These are phyloP conservation scores for Halichondria panicea DNA, from an alignment of 37 sponge, comb jelly and placozoan genomes.

Conservation along the genomic window DNA sequence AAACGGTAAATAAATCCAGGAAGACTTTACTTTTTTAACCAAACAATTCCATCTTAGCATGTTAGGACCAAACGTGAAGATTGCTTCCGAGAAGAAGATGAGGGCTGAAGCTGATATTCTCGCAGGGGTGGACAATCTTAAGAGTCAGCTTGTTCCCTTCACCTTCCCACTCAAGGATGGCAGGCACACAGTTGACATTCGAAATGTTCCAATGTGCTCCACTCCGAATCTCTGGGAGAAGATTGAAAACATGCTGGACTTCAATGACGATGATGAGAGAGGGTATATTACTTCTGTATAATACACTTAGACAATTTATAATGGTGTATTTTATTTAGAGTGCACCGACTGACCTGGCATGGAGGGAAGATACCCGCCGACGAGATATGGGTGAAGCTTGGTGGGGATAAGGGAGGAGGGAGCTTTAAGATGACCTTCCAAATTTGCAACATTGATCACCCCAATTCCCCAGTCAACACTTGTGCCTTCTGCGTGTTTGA, in stretches of 20 bases:
- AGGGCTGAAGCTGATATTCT: neutral
- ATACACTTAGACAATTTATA: neutral
- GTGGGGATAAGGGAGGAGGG: constrained; percentile 53
- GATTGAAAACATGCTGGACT: neutral
- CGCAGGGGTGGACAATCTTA: neutral
- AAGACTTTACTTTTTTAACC: too few relatives aligned
- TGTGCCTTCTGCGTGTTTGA: constrained; percentile 35
- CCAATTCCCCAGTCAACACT: constrained; percentile 37
- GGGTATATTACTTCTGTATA: neutral
- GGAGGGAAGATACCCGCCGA: constrained; percentile 31
- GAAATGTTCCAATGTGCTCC: constrained; percentile 27
- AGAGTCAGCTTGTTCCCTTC: constrained; percentile 13
- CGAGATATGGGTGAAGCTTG: constrained; percentile 55
- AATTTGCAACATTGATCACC: constrained; percentile 11
- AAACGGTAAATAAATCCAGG: too few relatives aligned
- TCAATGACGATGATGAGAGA: neutral
- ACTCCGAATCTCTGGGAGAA: constrained; percentile 7
- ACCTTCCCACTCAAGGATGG: constrained; percentile 9
- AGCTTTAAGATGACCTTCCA: constrained; percentile 53
- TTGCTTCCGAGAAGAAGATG: constrained; percentile 13
- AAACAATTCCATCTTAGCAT: too few relatives aligned
- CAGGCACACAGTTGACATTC: constrained; percentile 10
- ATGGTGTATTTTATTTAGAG: neutral
- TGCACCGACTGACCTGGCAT: constrained; percentile 20
- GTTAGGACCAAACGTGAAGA: too few relatives aligned